Conservation (phyloP, 2,888 invertebrate genomes). For the Germaria angustata region DNA sequence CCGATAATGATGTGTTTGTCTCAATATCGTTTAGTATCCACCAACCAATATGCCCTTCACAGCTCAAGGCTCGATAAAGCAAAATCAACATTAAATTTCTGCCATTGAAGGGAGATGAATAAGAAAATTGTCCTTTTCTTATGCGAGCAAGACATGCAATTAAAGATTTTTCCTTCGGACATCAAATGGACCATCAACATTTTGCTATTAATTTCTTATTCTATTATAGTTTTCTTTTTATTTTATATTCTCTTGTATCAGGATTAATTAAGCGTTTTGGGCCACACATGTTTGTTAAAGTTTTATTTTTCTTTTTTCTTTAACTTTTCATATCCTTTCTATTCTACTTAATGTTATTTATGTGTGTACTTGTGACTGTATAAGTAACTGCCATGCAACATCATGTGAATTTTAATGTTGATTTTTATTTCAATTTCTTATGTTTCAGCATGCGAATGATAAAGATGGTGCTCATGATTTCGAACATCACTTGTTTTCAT, state of each 20-base stretch:
- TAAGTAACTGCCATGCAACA: conserved; percentile 65
- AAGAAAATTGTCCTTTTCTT: conserved; percentile 50
- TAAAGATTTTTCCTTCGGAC: conserved; percentile 50
- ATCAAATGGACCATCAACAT: conserved; percentile 64
- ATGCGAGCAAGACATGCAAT: conserved; percentile 56
- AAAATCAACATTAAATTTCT: conserved; percentile 17
- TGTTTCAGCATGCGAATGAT: background rate
- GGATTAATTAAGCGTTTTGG: conserved; percentile 72
- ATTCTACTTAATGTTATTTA: background rate
- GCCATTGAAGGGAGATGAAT: background rate
- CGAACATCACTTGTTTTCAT: conserved; percentile 57
- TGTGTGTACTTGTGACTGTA: background rate
- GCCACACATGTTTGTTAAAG: conserved; percentile 60
- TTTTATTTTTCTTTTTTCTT: background rate
- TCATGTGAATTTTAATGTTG: conserved; percentile 73
- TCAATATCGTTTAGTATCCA: conserved; percentile 60
- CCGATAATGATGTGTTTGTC: conserved; percentile 66
- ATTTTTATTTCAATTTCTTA: conserved; percentile 65
- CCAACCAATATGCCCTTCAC: conserved; percentile 31
- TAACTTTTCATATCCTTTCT: conserved; percentile 31
- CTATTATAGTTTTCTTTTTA: conserved; percentile 58
- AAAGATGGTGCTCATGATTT: conserved; percentile 28
- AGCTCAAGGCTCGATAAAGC: background rate
- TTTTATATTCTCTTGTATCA: conserved; percentile 56
- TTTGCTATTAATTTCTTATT: conserved; percentile 68